Percentiles rank a stretch among this genome's conserved stretches.
Conservation (phyloP, 2,888 invertebrate species). For the Dione juno region DNA sequence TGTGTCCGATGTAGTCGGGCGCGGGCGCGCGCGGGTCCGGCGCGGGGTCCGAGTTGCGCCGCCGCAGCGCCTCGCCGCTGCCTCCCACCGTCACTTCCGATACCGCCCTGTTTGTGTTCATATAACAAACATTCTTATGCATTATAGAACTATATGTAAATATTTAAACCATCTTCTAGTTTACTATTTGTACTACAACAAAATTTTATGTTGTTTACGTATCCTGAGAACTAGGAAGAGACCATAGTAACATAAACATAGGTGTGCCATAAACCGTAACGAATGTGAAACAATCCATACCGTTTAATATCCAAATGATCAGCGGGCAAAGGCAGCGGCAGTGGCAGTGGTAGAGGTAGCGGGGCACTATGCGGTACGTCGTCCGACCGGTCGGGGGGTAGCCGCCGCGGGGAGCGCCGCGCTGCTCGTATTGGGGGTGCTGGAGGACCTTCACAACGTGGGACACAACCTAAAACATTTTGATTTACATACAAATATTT, state of each 20-base stretch:
- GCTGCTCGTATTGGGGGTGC: slow-evolving; percentile 76
- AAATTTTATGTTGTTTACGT: neutral
- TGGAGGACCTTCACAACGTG: slow-evolving; percentile 58
- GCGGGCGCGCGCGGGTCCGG: slow-evolving; percentile 83
- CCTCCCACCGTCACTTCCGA: slow-evolving; percentile 61
- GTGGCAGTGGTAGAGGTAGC: slow-evolving; percentile 39
- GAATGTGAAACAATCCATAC: slow-evolving; percentile 42
- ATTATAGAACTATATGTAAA: neutral
- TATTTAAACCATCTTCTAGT: neutral
- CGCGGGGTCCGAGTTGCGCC: slow-evolving; percentile 89
- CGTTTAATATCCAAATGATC: slow-evolving; percentile 65
- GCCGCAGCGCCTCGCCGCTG: slow-evolving; percentile 82
- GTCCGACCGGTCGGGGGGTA: slow-evolving; percentile 65
- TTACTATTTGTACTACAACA: neutral
- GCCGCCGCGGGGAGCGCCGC: slow-evolving; percentile 68
- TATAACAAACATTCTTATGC: too few relatives aligned
- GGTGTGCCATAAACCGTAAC: too few relatives aligned
- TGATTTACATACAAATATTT: too few relatives aligned
- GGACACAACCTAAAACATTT: slow-evolving; percentile 39
- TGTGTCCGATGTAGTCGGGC: slow-evolving; percentile 82
- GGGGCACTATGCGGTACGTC: slow-evolving; percentile 60
- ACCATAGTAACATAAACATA: too few relatives aligned
- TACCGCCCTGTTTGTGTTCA: slow-evolving; percentile 27
- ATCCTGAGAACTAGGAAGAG: neutral
- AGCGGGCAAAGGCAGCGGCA: slow-evolving; percentile 38